phyloP scores from a whole-genome alignment of 2,888 invertebrate genomes.

The Thymelicus lineola region DNA sequence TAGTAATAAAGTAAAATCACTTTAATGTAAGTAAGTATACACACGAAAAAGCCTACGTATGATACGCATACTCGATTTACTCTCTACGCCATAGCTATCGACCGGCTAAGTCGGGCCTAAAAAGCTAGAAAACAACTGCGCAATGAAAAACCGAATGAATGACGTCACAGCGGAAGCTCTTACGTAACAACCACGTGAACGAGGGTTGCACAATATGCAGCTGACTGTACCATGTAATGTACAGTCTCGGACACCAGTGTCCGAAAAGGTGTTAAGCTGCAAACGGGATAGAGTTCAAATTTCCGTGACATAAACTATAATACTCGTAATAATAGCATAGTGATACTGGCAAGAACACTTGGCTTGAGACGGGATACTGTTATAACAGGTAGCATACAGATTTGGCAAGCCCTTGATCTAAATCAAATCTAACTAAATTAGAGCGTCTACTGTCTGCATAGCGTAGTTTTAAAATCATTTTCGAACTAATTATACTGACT shows the following conservation, averaged over 20 bases:
- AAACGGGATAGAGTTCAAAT: constrained; percentile 55
- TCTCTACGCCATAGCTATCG: constrained; percentile 6
- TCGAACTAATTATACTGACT: constrained; percentile 6
- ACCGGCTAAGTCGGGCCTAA: constrained; percentile 14
- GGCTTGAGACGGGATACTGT: constrained; percentile 74
- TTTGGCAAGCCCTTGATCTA: constrained; percentile 76
- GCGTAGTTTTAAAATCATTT: constrained; percentile 13
- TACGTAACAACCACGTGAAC: constrained; percentile 50
- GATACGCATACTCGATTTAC: not conserved
- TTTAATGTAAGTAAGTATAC: too few species aligned
- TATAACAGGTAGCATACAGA: constrained; percentile 65
- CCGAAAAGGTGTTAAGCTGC: not conserved
- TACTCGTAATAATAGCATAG: constrained; percentile 73
- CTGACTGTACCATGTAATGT: constrained; percentile 52
- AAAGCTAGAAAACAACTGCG: constrained; percentile 26
- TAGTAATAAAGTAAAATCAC: too few species aligned
- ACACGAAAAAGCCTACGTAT: too few species aligned
- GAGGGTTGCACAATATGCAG: constrained; percentile 51
- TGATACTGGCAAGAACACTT: constrained; percentile 73
- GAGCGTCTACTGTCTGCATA: constrained; percentile 49
- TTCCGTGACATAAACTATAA: constrained; percentile 49
- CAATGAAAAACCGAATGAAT: constrained; percentile 38
- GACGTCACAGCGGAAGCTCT: constrained; percentile 50
- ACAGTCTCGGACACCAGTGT: constrained; percentile 11
- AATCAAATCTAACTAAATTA: constrained; percentile 59